phyloP scores from a whole-genome alignment of 2,888 invertebrate species.

The Eupeodes luniger region DNA sequence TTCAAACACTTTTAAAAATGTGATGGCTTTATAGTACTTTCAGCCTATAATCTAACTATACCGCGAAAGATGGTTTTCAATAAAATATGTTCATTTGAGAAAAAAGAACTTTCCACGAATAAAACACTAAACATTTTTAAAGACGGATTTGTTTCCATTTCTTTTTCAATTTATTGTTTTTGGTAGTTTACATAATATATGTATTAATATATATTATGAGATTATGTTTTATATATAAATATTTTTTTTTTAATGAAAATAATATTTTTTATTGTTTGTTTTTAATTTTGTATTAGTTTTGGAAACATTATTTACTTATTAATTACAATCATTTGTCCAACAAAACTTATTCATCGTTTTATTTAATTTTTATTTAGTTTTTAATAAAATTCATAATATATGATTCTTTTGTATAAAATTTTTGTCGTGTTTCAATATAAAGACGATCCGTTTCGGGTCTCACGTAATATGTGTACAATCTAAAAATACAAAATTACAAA shows the following conservation, averaged over 20 bases:
- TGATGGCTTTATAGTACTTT: too few relatives aligned
- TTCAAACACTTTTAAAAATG: too few relatives aligned
- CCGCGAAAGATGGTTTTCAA: too few relatives aligned
- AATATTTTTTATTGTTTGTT: constrained; percentile 21
- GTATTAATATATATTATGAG: constrained; percentile 55
- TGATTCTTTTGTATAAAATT: constrained; percentile 72
- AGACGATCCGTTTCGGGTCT: constrained; percentile 60
- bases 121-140: constrained; percentile 11
- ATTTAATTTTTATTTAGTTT: constrained; percentile 24
- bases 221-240: constrained; percentile 50
- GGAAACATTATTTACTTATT: constrained; percentile 56
- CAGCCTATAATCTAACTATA: too few relatives aligned
- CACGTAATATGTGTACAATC: constrained; percentile 73
- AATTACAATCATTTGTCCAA: constrained; percentile 53
- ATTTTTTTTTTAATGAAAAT: constrained; percentile 36
- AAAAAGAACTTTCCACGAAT: not conserved
- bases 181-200: constrained; percentile 71
- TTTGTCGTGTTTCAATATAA: constrained; percentile 66
- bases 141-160: constrained; percentile 42
- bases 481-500: constrained; percentile 76
- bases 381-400: constrained; percentile 69
- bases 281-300: constrained; percentile 41
- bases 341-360: constrained; percentile 41
- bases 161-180: constrained; percentile 69
- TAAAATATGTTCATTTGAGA: not conserved